Base-by-base conservation (phyloP, 2,797 vertebrate species). In the Poeciliopsis infans region DNA sequence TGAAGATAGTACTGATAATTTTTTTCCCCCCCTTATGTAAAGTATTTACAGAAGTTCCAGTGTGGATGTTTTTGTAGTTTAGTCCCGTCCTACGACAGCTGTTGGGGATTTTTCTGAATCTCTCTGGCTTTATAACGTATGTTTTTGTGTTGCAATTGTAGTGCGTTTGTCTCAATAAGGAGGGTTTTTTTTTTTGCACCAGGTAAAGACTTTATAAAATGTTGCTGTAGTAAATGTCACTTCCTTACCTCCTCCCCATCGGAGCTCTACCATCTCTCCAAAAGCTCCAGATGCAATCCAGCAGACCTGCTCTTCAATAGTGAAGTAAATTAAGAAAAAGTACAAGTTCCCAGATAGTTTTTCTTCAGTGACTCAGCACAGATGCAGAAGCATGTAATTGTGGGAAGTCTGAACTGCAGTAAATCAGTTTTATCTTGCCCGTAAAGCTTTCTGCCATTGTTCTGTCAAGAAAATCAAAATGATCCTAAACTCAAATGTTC, bases 201-300 rank as follows among this genome's bases (percentile, higher is more conserved):
- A 41, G 39, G 39, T 41, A 47, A 81, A 83, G 85, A 86, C 70
- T 7, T 88, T 69, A 83, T 75, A 85, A 82, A 89, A 77, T 72
- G 16, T 10, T 45, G 69, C 79, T 86, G 53, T 25, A 6, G 82
- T 88, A 83, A 83, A 73, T 88, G 87, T 92, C 89, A 73, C 16
- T 88, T 94, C 88, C 86, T 91, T 74, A 73, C 47, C 91, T 85
- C 91, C 76, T 90, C 85, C 74, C 82, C 57, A 80, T 83, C 72
- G 64, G 76, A 81, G 85, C 72, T 68, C 79, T 78, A 77, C 68
- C 80, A 57, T 84, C 61, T 76, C 76, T 75, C 82, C 79, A 74
- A 87, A 88, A 85, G 72, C 82, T 72, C 43, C 46, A 85, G 80
- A 87, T 80, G 53, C 68, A 0, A 33, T 83, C 2, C 46, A 81